Conservation (phyloP, 2,113 vertebrate genomes). For the cattle (Bos taurus) region ARS-UCD2.0 NC_037349.1:39198501-39199000, state of each 20-base stretch:
- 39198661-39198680: not conserved
- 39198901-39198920: not conserved
- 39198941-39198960: not conserved
- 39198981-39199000: not conserved
- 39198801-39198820: accelerated
- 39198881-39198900: not conserved
- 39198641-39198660: not conserved
- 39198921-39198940: not conserved
- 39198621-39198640: not conserved
- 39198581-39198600: accelerated
- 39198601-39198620: accelerated
- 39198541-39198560: not conserved
- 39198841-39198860: not conserved
- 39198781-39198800: accelerated
- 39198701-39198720: not conserved
- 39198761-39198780: not conserved
- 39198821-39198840: not conserved
- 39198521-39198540: not conserved
- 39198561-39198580: no score
- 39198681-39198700: not conserved
- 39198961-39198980: not conserved
- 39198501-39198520: not conserved
- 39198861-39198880: not conserved
- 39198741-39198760: accelerated
- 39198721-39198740: not conserved